A percentile compares a stretch with the other conserved stretches of the same genome.
These are phyloP conservation scores for Adrianichthys oophorus DNA, from an alignment of 2,797 vertebrate genomes.

Conservation along the genomic window DNA sequence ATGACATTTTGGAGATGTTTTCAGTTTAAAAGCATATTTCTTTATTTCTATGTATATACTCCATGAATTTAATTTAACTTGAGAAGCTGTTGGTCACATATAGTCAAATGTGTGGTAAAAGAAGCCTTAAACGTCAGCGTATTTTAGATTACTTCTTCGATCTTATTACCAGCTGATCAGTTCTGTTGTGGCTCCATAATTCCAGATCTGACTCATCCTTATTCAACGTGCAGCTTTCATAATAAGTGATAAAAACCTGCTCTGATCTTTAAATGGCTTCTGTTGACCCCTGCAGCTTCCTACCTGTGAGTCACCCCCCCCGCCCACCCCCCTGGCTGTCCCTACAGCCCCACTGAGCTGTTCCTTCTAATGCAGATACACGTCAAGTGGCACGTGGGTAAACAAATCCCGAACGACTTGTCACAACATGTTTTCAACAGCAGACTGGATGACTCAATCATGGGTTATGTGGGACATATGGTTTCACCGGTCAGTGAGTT, in stretches of 20 bases:
- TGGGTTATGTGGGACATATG: slow-evolving; percentile 60
- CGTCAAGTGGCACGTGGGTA: slow-evolving; percentile 58
- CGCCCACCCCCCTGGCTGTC: slow-evolving; percentile 13
- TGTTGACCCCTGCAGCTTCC: slow-evolving; percentile 25
- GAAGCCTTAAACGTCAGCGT: slow-evolving; percentile 65
- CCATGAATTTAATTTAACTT: too few relatives aligned
- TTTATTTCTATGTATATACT: too few relatives aligned
- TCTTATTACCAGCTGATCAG: slow-evolving; percentile 28
- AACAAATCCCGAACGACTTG: slow-evolving; percentile 60
- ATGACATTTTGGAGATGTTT: too few relatives aligned
- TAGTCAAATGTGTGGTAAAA: slow-evolving; percentile 10
- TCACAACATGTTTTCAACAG: slow-evolving; percentile 64
- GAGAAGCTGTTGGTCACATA: too few relatives aligned
- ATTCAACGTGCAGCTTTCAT: slow-evolving; percentile 17
- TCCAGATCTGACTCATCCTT: slow-evolving; percentile 23
- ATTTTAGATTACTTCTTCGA: slow-evolving; percentile 13
- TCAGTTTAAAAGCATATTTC: too few relatives aligned
- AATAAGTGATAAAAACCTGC: slow-evolving; percentile 36
- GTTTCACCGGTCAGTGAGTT: slow-evolving; percentile 56
- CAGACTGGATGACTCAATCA: slow-evolving; percentile 61
- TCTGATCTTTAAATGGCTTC: slow-evolving; percentile 21
- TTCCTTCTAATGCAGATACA: slow-evolving; percentile 35
- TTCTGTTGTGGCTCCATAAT: slow-evolving; percentile 13
- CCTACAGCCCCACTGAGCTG: slow-evolving; percentile 27
- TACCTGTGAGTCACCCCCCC: slow-evolving; percentile 58